Base-by-base conservation (phyloP, 2,797 vertebrate genomes). In the Sebastolobus altivelis region DNA sequence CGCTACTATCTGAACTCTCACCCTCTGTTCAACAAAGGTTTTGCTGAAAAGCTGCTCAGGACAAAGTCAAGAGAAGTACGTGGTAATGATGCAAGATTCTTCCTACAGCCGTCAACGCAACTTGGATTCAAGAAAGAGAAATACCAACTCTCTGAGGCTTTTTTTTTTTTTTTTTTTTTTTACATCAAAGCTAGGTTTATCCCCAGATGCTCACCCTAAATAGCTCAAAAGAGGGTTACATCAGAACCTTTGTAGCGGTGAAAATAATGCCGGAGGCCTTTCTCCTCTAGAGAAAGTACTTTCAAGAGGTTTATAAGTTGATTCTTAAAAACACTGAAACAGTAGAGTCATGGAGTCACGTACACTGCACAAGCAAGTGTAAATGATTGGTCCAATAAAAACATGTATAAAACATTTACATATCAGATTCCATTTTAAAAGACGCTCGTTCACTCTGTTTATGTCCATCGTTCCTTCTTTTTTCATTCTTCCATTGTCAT, bases 151-250 rank as follows among this genome's bases (percentile, higher is more conserved):
- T 69, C 38, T 75, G 33, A 22, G 0, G 5, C 2, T 4, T 54
- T 65, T 25, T 55, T 68, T 4, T 54, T 65, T 25, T 55, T 68
- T 22, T 58, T 65, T 18, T 46, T 68, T 54, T 20, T 29, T 40
- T 37, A 81, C 75, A 77, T 75, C 72, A 85, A 87, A 75, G 77
- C 14, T n/a, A 14, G 71, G 9, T 67, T 75, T 71, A 31, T 71
- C 56, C 61, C 65, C 35, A 54, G 59, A 70, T n/a, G 29, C 54
- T 58, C 58, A 71, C 27, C 13, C 14, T 31, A 38, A 72, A 58
- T 14, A 43, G 8, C 63, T 66, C 37, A 65, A 77, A 38, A n/a
- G 18, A 61, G 4, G 25, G 9, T 80, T 81, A 60, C 38, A 67
- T 79, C 58, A 73, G 62, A 67, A 35, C 43, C 25, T 65, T 13